phyloP scores from a whole-genome alignment of 2,888 invertebrate species.

The Pecten maximus region DNA sequence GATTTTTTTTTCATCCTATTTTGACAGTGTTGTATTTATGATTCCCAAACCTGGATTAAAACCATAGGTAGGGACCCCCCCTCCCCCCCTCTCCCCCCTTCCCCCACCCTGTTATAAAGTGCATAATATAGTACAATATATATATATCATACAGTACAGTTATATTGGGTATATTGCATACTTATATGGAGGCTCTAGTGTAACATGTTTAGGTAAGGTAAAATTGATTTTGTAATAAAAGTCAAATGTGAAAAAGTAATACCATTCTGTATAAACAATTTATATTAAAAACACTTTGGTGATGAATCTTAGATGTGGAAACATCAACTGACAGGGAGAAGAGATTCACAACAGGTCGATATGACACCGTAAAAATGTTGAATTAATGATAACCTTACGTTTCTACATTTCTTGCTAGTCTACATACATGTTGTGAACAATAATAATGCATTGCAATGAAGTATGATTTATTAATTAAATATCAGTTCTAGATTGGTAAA shows the following conservation, averaged over 20 bases:
- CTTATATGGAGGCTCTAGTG: too few species aligned
- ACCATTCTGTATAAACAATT: not conserved
- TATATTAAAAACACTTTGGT: not conserved
- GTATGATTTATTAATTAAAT: slow-evolving; percentile 11
- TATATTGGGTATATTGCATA: too few species aligned
- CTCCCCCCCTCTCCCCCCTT: too few species aligned
- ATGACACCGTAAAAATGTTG: not conserved
- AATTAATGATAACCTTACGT: not conserved
- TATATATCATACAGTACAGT: too few species aligned
- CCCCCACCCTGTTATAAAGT: too few species aligned
- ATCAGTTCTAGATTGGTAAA: not conserved
- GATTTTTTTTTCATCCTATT: too few species aligned
- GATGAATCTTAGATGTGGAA: not conserved
- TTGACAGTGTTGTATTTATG: too few species aligned
- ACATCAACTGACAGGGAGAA: not conserved
- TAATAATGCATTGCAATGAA: not conserved
- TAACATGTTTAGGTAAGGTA: too few species aligned
- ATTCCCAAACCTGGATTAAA: too few species aligned
- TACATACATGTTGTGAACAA: not conserved
- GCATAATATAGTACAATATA: too few species aligned
- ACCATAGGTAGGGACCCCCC: too few species aligned
- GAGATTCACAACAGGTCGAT: slow-evolving; percentile 11
- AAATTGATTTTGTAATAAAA: not conserved
- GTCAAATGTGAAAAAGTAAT: not conserved
- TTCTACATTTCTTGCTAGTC: not conserved